Percentiles rank a stretch among this genome's conserved stretches.
phyloP scores from a whole-genome alignment of 2,888 invertebrate species.

The Dichetophora obliterata region DNA sequence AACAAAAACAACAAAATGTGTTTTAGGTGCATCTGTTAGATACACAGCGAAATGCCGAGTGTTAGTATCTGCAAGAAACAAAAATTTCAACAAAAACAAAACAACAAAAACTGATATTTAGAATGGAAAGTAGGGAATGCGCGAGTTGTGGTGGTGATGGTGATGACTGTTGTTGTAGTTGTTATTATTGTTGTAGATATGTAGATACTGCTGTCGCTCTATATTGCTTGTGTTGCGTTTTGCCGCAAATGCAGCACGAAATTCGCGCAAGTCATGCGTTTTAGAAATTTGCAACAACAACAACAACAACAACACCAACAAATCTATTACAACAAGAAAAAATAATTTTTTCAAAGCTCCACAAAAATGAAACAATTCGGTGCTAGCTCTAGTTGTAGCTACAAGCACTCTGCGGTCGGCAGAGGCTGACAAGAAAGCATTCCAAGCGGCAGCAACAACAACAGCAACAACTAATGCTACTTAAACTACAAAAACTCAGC shows the following conservation, averaged over 20 bases:
- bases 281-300: constrained; percentile 29
- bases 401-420: neutral
- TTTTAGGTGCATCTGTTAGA: constrained; percentile 23
- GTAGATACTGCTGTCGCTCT: constrained; percentile 27
- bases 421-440: constrained; percentile 18
- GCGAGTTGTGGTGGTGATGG: neutral
- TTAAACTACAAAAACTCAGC: neutral
- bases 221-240: constrained; percentile 23
- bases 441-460: constrained; percentile 12
- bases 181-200: neutral
- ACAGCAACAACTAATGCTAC: neutral
- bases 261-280: constrained; percentile 17
- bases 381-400: neutral
- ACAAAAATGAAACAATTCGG: neutral
- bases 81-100: constrained; percentile 9
- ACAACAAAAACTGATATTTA: constrained; percentile 3
- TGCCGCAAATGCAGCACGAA: constrained; percentile 21
- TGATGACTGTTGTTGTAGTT: neutral
- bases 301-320: neutral
- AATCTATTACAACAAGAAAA: constrained; percentile 11
- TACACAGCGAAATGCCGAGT: constrained; percentile 8
- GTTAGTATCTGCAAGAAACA: constrained; percentile 14
- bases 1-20: constrained; percentile 3
- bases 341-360: neutral
- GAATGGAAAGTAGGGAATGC: constrained; percentile 13